Evolutionary conservation across 2,888 invertebrate genomes (phyloP), one percentile per base, ranked within the genome.

Genomic region (Caradrina kadenii): DNA sequence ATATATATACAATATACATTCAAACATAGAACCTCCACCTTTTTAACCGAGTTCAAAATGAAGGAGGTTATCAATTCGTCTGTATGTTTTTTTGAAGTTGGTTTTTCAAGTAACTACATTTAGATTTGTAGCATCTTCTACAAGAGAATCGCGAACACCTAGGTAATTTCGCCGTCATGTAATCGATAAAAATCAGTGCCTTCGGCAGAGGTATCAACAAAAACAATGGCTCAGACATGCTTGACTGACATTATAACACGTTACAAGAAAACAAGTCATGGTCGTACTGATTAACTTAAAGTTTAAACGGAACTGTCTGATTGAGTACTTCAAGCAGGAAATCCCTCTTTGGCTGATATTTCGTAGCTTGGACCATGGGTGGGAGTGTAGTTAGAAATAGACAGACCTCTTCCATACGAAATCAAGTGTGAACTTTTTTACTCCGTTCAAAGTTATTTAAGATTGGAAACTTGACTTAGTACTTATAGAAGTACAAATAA

Each of bases 181-280:
- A 70, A 63, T 61, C 48, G 11, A 49, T 45, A 58, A 15, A 11
- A 55, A 58, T 48, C 49, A 50, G 31, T 4, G 21, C 22, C 26
- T 67, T 61, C 31, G 53, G 45, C 61, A 72, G 48, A 72, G 45
- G 8, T 64, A 1, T 50, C 45, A 21, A 53, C 22, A 49, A 77
- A 64, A 62, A 78, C 67, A 72, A 77, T 61, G 42, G 26, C 2
- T 17, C 21, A 11, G 19, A 11, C 21, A 17, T 1, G 42, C 10
- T 61, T 61, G 22, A 31, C 61, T 58, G 63, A 58, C 61, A 61
- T 70, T 76, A 48, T 15, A 53, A 63, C 35, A 50, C 31, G 31
- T 39, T 39, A 77, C 45, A 77, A 58, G 19, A 64, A 69, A 69
- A 77, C 45, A 77, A 58, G 19, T 69, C 74, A 69, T 1, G 79